These are phyloP conservation scores for Abramis brama DNA, from an alignment of 2,113 vertebrate genomes.

Conservation along the genomic window DNA sequence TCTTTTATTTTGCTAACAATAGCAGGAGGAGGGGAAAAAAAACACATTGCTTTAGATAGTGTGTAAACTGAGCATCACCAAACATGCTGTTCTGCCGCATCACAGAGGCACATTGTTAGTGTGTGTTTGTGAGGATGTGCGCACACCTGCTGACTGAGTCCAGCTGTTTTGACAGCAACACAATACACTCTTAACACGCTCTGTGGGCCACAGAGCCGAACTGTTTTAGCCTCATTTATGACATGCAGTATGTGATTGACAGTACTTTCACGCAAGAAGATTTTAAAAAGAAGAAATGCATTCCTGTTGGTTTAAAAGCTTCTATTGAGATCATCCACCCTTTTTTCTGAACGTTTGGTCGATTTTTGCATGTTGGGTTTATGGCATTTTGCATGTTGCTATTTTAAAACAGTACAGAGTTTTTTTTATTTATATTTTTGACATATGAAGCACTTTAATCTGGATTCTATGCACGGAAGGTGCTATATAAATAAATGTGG, in stretches of 20 bases:
- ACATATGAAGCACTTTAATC: too few relatives aligned
- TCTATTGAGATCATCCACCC: neutral
- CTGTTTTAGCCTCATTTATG: neutral
- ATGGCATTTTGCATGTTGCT: neutral
- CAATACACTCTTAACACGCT: neutral
- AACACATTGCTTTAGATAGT: neutral
- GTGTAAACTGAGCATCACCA: neutral
- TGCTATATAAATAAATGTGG: too few relatives aligned
- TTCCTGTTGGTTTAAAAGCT: neutral
- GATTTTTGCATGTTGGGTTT: neutral
- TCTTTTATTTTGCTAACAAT: neutral
- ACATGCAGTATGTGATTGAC: neutral
- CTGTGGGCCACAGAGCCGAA: neutral
- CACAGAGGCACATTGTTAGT: neutral
- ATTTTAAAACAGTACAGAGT: too few relatives aligned
- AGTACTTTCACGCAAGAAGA: neutral
- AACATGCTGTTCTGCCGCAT: neutral
- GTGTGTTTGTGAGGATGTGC: constrained; percentile 47
- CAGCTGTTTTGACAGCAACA: constrained; percentile 4
- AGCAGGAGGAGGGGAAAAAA: neutral
- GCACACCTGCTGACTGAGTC: neutral
- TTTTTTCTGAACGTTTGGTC: neutral
- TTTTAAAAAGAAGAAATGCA: neutral
- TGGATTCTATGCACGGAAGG: too few relatives aligned
- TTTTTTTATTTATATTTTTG: too few relatives aligned